These are phyloP conservation scores for Nyctereutes procyonoides DNA, from an alignment of 2,113 vertebrate species.

Conservation along the genomic window DNA sequence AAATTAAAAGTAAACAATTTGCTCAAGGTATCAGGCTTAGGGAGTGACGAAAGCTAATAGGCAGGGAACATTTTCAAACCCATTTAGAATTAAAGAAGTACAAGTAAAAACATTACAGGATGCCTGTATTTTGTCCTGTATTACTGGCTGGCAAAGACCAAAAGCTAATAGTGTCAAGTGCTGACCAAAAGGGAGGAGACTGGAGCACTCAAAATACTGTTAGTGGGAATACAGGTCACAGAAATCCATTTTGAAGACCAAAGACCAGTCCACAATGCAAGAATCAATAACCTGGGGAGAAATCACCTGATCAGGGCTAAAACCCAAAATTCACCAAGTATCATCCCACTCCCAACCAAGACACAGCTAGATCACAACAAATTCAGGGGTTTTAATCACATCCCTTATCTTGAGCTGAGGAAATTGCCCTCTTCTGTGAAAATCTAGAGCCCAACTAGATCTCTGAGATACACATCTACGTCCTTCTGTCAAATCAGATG, in stretches of 20 bases:
- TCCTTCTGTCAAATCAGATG: not conserved
- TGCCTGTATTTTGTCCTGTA: not conserved
- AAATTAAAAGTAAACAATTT: not conserved
- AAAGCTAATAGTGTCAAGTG: not conserved
- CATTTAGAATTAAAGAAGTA: not conserved
- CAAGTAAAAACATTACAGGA: not conserved
- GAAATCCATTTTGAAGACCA: not conserved
- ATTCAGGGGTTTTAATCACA: not conserved
- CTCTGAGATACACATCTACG: not conserved
- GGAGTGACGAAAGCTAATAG: not conserved
- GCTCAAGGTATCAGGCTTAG: not conserved
- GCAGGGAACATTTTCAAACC: conserved; percentile 46
- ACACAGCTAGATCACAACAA: not conserved
- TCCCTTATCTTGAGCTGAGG: not conserved
- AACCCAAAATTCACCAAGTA: not conserved
- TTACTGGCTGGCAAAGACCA: not conserved
- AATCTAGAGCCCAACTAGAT: not conserved
- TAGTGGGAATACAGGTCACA: not conserved
- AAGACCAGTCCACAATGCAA: not conserved
- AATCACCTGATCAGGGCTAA: not conserved
- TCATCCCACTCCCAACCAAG: not conserved
- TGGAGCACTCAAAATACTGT: not conserved
- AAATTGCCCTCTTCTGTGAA: conserved; percentile 3
- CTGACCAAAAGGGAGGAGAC: not conserved
- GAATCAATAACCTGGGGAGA: not conserved